Evolutionary conservation across 1,140 invertebrate species (phyloP), one percentile per base, ranked within the genome.

Genomic region (Drosophila lini): DNA sequence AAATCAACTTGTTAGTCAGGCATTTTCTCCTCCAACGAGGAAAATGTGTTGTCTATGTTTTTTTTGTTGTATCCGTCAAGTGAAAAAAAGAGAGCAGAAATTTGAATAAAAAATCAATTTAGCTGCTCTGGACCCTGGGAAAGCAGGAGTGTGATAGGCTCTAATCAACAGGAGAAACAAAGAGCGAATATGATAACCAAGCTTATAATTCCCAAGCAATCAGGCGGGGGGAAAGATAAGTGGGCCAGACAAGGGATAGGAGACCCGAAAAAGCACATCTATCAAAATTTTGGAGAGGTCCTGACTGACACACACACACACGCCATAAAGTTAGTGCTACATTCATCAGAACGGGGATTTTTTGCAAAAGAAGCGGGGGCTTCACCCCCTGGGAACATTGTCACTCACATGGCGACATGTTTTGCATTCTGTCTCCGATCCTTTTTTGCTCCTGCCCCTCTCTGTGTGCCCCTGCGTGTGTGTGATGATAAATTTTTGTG

Each of bases 31-130:
- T 31, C n/a, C n/a, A 42, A 3, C 45, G 41, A 9, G 59, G 19
- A 44, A 60, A 75, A 79, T 70, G 63, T 75, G 70, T 65, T 69
- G 62, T 59, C 50, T 67, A 78, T 64, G 74, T 67, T 48, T 22
- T 64, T 78, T 67, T 48, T n/a, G n/a, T 38, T 25, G 65, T 62
- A 82, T 81, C 63, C 61, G 62, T 67, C 74, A 67, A 45, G 44
- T 10, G 44, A 31, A 70, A 61, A 64, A 70, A 61, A 32, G 2
- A 13, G 32, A 8, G 11, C 45, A 47, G 16, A 68, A 81, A 86
- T 86, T 88, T 86, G 67, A 86, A 86, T 86, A 86, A 86, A 86
- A 77, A 77, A 86, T 81, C 82, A 86, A 86, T 86, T 85, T 85
- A 59, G 64, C n/a, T 55, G 59, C 50, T 69, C 25, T 41, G 60